These are phyloP conservation scores for Oplegnathus fasciatus DNA, from an alignment of 2,113 vertebrate genomes.

Conservation along the genomic window DNA sequence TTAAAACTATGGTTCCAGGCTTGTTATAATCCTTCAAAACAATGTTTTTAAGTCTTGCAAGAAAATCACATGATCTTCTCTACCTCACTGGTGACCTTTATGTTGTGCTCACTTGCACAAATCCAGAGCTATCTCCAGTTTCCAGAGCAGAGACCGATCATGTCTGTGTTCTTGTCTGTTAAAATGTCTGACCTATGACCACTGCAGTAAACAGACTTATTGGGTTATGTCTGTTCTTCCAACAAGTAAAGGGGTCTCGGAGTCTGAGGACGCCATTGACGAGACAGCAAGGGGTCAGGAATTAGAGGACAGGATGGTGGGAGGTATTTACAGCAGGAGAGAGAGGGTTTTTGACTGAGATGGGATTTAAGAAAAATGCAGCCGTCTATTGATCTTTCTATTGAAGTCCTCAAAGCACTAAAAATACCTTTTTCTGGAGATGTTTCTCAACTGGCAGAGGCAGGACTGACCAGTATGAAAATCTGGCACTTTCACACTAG, in stretches of 20 bases:
- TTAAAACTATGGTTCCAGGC: background rate
- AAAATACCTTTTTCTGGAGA: background rate
- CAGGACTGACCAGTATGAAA: background rate
- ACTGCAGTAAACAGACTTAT: slow-evolving; percentile 69
- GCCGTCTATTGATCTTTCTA: background rate
- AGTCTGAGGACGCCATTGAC: slow-evolving; percentile 34
- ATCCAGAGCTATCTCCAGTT: slow-evolving; percentile 40
- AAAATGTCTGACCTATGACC: slow-evolving; percentile 71
- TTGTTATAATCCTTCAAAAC: background rate
- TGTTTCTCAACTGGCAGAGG: background rate
- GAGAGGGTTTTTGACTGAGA: background rate
- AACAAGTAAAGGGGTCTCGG: slow-evolving; percentile 28
- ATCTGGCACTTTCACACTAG: background rate
- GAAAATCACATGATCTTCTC: slow-evolving; percentile 18
- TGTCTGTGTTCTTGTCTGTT: slow-evolving; percentile 56
- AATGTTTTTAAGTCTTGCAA: background rate
- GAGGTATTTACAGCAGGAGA: background rate
- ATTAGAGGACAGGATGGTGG: slow-evolving; percentile 6
- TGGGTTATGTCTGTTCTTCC: slow-evolving; percentile 59
- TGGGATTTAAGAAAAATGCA: slow-evolving; percentile 9
- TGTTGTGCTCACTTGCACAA: slow-evolving; percentile 24
- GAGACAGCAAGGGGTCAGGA: slow-evolving; percentile 46
- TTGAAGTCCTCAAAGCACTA: background rate
- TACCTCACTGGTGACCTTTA: slow-evolving; percentile 42
- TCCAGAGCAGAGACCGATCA: slow-evolving; percentile 29